Evolutionary conservation across 1,140 invertebrate species (phyloP).

Genomic region (Drepana arcuata): DNA sequence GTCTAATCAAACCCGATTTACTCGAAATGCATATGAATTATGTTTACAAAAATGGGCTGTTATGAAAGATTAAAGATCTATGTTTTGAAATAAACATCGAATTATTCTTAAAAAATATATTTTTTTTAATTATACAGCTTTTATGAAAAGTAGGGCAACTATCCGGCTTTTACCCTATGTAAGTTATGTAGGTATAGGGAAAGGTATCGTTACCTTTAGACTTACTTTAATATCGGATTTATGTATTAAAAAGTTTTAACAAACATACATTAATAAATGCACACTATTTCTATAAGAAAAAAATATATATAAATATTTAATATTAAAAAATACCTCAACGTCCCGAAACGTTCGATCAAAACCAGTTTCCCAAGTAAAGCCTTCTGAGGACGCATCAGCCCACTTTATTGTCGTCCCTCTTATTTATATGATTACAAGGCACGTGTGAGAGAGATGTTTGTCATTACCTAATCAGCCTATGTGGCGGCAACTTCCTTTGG

Average conservation of each 20-base stretch:
- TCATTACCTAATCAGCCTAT: conserved; percentile 15
- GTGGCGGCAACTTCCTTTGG: conserved; percentile 15
- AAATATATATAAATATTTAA: conserved; percentile 1
- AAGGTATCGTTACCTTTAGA: neutral
- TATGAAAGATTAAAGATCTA: too few species aligned
- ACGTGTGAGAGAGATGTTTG: conserved; percentile 27
- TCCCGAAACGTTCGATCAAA: conserved; percentile 56
- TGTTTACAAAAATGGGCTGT: too few species aligned
- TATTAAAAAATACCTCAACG: conserved; percentile 11
- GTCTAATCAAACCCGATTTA: too few species aligned
- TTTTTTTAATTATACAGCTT: too few species aligned
- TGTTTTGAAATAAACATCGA: too few species aligned
- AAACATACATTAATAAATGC: neutral
- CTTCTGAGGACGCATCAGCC: conserved; percentile 41
- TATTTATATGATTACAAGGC: conserved; percentile 12
- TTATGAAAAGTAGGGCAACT: too few species aligned
- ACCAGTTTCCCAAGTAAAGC: conserved; percentile 53
- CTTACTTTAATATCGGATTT: neutral
- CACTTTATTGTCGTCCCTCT: conserved; percentile 46
- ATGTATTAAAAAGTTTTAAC: neutral
- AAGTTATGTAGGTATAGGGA: neutral
- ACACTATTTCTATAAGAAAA: neutral
- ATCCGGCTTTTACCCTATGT: too few species aligned
- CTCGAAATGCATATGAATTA: too few species aligned
- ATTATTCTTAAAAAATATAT: too few species aligned